Evolutionary conservation across 2,888 invertebrate genomes (phyloP).

Genomic region (Pediacus dermestoides): DNA sequence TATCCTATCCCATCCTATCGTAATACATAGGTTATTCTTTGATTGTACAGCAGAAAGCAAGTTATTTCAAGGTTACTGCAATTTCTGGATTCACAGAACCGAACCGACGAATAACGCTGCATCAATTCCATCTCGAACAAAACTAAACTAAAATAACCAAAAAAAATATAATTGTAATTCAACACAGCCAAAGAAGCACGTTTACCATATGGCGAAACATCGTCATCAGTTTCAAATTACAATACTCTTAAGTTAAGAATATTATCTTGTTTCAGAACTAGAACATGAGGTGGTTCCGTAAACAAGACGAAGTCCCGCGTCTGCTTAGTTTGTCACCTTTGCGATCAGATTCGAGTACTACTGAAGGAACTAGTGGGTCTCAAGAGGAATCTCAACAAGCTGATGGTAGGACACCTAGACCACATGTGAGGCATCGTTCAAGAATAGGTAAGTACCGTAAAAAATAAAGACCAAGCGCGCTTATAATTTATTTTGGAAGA

Average conservation of each 20-base stretch:
- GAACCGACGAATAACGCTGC: too few relatives aligned
- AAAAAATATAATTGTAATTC: too few relatives aligned
- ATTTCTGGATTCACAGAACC: slow-evolving; percentile 26
- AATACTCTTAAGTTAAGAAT: too few relatives aligned
- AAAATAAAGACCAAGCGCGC: neutral
- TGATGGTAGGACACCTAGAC: slow-evolving; percentile 28
- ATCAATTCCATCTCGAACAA: too few relatives aligned
- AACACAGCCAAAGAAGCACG: too few relatives aligned
- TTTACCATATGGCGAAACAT: too few relatives aligned
- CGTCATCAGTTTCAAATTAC: too few relatives aligned
- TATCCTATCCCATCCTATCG: too few relatives aligned
- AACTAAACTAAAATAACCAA: too few relatives aligned
- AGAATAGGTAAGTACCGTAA: slow-evolving; percentile 33
- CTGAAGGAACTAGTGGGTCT: slow-evolving; percentile 11
- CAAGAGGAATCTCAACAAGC: slow-evolving; percentile 16
- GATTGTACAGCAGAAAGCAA: slow-evolving; percentile 22
- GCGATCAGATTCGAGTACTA: slow-evolving; percentile 47
- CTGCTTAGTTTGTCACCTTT: slow-evolving; percentile 66
- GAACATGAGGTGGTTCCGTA: slow-evolving; percentile 69
- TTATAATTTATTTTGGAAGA: slow-evolving; percentile 49
- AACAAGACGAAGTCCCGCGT: slow-evolving; percentile 63
- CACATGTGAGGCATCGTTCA: slow-evolving; percentile 34
- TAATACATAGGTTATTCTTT: slow-evolving; percentile 17
- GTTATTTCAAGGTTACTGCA: slow-evolving; percentile 27
- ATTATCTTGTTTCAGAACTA: too few relatives aligned